Conservation (phyloP, 2,113 vertebrate species). For the Lampris incognitus region DNA sequence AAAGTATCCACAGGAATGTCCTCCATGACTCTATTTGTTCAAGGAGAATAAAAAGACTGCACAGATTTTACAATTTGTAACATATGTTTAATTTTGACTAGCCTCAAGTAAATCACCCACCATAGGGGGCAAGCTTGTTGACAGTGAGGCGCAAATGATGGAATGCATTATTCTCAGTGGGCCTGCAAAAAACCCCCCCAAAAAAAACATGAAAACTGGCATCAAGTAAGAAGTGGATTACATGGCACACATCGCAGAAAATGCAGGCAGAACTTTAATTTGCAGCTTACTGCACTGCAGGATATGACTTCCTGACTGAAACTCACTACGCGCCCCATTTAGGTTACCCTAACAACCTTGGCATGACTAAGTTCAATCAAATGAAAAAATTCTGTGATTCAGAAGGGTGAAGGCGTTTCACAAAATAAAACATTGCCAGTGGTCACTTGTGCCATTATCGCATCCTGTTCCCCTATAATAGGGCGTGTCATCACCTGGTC, state of each 20-base stretch:
- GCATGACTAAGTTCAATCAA: no score
- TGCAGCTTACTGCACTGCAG: constrained; percentile 52
- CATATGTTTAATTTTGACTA: constrained; percentile 50
- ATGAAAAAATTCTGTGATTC: no score
- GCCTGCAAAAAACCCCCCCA: constrained; percentile 35
- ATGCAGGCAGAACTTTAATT: constrained; percentile 9
- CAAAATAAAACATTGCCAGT: background rate
- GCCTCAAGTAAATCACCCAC: constrained; percentile 33
- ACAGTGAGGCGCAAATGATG: constrained; percentile 43
- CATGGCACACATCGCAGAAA: constrained; percentile 49
- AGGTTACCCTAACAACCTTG: background rate
- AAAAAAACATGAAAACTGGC: constrained; percentile 39
- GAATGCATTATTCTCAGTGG: constrained; percentile 64
- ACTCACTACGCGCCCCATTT: constrained; percentile 16
- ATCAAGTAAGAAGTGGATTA: constrained; percentile 21
- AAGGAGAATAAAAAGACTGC: constrained; percentile 14
- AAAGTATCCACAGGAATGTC: constrained; percentile 58
- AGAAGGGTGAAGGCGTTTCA: background rate
- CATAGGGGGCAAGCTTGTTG: constrained; percentile 40
- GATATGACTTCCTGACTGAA: constrained; percentile 39
- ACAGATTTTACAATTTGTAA: constrained; percentile 33
- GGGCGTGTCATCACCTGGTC: background rate
- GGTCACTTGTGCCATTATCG: background rate
- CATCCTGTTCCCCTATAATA: background rate
- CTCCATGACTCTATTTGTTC: constrained; percentile 1